Conservation (phyloP, 2,888 invertebrate species). For the Cybosia mesomella region DNA sequence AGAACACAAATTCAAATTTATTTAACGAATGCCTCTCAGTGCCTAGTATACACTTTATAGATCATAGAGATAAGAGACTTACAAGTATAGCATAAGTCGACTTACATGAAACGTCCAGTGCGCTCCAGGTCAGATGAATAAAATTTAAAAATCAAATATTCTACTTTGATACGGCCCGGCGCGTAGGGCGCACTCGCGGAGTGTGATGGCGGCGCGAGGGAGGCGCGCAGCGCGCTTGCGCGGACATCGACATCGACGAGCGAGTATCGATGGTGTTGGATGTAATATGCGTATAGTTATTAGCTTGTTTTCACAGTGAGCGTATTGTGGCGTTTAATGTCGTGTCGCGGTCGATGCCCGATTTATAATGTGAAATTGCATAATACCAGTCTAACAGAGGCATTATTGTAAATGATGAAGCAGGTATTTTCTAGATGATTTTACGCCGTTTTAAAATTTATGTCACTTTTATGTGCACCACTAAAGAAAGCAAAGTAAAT, state of each 20-base stretch:
- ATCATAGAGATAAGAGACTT: conserved; percentile 22
- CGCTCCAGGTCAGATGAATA: conserved; percentile 34
- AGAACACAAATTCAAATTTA: conserved; percentile 17
- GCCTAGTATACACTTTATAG: neutral
- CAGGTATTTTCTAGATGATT: neutral
- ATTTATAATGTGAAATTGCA: conserved; percentile 27
- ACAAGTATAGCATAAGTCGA: conserved; percentile 21
- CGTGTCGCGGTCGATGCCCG: conserved; percentile 36
- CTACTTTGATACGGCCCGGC: conserved; percentile 60
- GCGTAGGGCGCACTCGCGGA: conserved; percentile 58
- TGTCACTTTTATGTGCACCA: too few species aligned
- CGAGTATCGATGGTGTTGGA: conserved; percentile 38
- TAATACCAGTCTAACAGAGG: neutral
- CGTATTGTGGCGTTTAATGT: conserved; percentile 24
- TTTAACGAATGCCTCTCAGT: neutral
- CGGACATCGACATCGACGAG: conserved; percentile 46
- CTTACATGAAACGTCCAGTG: conserved; percentile 37
- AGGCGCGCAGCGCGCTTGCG: conserved; percentile 32
- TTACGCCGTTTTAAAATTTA: neutral
- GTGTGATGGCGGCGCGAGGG: conserved; percentile 44
- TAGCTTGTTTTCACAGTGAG: conserved; percentile 33
- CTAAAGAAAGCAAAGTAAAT: too few species aligned
- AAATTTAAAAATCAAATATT: conserved; percentile 48
- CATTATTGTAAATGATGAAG: neutral
- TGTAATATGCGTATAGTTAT: conserved; percentile 30